Evolutionary conservation across 2,797 vertebrate genomes (phyloP), one percentile per base, ranked within the genome.

Genomic region (Myioborus miniatus): DNA sequence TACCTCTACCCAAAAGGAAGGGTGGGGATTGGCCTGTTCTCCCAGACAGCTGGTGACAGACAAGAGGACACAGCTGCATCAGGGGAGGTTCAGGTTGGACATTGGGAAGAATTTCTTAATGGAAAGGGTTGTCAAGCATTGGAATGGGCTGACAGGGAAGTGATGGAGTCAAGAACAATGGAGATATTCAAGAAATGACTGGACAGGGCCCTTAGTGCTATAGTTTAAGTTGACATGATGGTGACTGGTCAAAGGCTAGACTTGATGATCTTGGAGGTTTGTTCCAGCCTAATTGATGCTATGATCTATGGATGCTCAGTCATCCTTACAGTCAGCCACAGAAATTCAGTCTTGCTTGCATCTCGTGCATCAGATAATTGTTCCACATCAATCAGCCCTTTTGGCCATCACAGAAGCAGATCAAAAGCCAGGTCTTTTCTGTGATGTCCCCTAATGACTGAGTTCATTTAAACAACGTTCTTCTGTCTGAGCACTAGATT

Each of bases 381-480:
- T 32, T 93, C n/a, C 39, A 36, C 12, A 14, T 55, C 39, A 41
- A 4, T 70, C 67, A 49, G 18, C 24, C 30, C 15, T 36, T 26
- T 52, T 7, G 8, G 8, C 34, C 14, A 11, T 23, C 46, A 46
- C 11, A 52, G 58, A 67, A 68, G 18, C 26, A 87, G n/a, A 3
- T 53, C 26, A 46, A 85, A 83, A 82, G 7, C 5, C 29, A 59
- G 7, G 3, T 46, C 32, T 83, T 69, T 74, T 43, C n/a, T 44
- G 8, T 80, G 11, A 23, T 56, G 17, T n/a, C 11, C 13, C 7
- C 14, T 58, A 50, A 39, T 34, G 32, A 36, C 7, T 0, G 0
- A 43, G n/a, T n/a, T 52, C 6, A 52, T 24, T 53, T 52, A 72
- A 74, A 70, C 15, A 58, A 7, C 15, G 13, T 41, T 3, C 5